These are phyloP conservation scores for Nymphicus hollandicus DNA, from an alignment of 2,113 vertebrate genomes.

Conservation along the genomic window DNA sequence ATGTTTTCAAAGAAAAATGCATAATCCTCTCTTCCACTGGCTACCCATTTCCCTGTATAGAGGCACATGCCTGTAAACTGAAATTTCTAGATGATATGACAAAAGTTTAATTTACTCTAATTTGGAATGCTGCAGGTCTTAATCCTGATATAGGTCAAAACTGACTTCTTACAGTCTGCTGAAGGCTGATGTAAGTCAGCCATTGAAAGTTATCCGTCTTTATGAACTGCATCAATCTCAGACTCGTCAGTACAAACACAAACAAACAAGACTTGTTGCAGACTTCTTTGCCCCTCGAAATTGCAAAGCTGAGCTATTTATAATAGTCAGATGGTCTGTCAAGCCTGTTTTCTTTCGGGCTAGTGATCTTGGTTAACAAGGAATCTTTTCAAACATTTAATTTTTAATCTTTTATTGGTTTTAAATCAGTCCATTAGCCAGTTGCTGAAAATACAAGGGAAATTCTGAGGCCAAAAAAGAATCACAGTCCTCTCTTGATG, in stretches of 20 bases:
- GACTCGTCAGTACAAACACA: neutral
- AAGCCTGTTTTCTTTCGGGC: neutral
- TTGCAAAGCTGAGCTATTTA: neutral
- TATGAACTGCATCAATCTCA: constrained; percentile 40
- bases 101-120: constrained; percentile 32
- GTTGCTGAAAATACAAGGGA: neutral
- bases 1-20: neutral
- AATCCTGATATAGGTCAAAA: constrained; percentile 31
- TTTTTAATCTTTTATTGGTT: neutral
- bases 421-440: neutral
- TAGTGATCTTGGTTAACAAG: neutral
- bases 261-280: neutral
- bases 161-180: constrained; percentile 14
- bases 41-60: neutral
- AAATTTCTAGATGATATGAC: neutral
- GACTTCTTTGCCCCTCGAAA: constrained; percentile 1
- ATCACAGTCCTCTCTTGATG: neutral
- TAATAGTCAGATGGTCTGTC: neutral
- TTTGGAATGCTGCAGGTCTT: constrained; percentile 13
- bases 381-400: neutral
- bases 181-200: neutral
- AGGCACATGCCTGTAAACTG: neutral
- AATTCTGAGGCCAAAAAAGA: neutral
- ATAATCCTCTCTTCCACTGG: neutral
- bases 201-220: constrained; percentile 13